Evolutionary conservation across 1,140 invertebrate species (phyloP), one percentile per base, ranked within the genome.

Genomic region (Heliconius nattereri): DNA sequence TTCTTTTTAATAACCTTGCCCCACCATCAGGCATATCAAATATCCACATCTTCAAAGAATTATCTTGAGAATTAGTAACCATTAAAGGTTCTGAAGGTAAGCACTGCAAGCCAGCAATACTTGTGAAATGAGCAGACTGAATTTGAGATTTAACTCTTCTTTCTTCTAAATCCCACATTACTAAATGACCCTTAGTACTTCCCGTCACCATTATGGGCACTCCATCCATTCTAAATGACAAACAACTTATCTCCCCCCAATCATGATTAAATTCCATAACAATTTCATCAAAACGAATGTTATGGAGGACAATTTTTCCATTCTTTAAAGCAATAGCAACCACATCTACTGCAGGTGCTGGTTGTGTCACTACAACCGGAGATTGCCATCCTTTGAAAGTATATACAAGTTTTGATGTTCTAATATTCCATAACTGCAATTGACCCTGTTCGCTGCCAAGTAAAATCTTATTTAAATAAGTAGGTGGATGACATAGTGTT

Each of bases 21-120:
- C 97, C 97, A 29, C 98, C 98, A 95, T 99, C 98, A 35, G 98
- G 95, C 95, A 97, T 95, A 92, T 99, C 99, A 95, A 99, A 99
- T 79, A 99, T 98, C 97, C 99, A 99, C 72, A 98, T 94, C 94
- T 99, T 99, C 26, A 99, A 90, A n/a, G 98, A 97, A 94, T 99
- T 99, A 90, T 99, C 99, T 6, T 97, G 95, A 1, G 98, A 98
- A 49, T 98, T 98, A 2, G 98, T 98, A 3, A 99, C 96, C 87
- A 99, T 95, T 0, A 99, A 90, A 0, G 98, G 98, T 92, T 99
- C 98, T 82, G 96, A 97, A 29, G 97, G 96, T 20, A 99, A 94
- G 94, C 97, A 99, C 80, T 97, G 95, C 57, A 99, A 92, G 1
- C 98, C 98, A 29, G 96, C 96, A 2, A 99, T 96, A 54, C 96